Conservation (phyloP, 1,140 invertebrate species). For the Wasmannia auropunctata region DNA sequence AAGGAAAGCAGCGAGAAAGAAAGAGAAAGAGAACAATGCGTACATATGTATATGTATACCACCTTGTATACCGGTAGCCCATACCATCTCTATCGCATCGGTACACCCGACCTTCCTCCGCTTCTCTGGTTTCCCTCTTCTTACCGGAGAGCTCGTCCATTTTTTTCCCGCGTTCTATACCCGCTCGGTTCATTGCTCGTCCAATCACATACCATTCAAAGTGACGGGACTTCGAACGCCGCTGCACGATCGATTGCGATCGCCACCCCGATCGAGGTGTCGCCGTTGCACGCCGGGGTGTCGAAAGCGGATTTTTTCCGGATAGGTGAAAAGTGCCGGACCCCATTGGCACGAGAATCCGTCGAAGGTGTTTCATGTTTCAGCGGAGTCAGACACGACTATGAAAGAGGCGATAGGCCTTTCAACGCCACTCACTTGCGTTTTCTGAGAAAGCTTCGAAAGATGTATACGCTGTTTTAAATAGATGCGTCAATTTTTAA, state of each 20-base stretch:
- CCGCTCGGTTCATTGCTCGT: slow-evolving; percentile 72
- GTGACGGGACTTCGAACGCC: slow-evolving; percentile 67
- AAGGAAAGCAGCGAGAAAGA: not conserved
- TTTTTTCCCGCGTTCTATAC: slow-evolving; percentile 53
- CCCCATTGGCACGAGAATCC: not conserved
- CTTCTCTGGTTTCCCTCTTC: slow-evolving; percentile 22
- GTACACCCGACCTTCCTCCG: not conserved
- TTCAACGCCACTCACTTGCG: not conserved
- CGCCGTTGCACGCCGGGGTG: slow-evolving; percentile 24
- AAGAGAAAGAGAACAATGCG: not conserved
- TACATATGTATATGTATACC: slow-evolving; percentile 39
- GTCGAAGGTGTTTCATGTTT: not conserved
- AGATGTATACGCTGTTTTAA: not conserved
- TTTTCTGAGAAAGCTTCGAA: not conserved
- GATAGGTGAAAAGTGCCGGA: slow-evolving; percentile 10
- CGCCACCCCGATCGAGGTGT: slow-evolving; percentile 35
- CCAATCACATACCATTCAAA: slow-evolving; percentile 79
- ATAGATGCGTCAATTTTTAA: not conserved
- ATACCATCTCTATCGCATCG: not conserved
- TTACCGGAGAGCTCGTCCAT: slow-evolving; percentile 6
- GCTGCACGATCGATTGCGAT: slow-evolving; percentile 76
- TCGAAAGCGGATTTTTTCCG: slow-evolving; percentile 52
- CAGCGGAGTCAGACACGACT: not conserved
- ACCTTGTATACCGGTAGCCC: not conserved
- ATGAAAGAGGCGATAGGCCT: not conserved